Percentiles rank a stretch among this genome's conserved stretches.
Evolutionary conservation across 2,797 vertebrate genomes (phyloP).

Genomic region (Cygnus olor): DNA sequence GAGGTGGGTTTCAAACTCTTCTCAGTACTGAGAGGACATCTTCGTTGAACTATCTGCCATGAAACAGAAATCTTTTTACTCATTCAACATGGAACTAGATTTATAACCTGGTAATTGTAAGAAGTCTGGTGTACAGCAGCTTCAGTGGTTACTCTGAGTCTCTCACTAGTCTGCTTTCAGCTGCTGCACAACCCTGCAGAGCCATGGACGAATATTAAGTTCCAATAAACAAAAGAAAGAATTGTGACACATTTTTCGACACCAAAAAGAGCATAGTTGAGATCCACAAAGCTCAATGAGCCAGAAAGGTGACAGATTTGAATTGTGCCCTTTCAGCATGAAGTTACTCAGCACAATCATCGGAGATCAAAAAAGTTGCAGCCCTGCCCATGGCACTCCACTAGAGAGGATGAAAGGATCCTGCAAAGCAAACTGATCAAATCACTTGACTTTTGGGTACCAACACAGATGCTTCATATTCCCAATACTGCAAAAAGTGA

Average conservation of each 20-base stretch:
- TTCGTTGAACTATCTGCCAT: not conserved
- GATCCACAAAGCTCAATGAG: not conserved
- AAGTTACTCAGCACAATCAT: not conserved
- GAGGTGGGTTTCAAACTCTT: not conserved
- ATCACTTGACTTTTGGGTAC: not conserved
- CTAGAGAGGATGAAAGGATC: not conserved
- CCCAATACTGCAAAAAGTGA: not conserved
- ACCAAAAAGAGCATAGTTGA: not conserved
- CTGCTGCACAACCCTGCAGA: not conserved
- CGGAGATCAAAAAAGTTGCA: not conserved
- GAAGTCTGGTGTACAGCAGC: not conserved
- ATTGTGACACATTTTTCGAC: not conserved
- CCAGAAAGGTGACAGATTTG: not conserved
- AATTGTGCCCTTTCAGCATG: not conserved
- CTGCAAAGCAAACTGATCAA: not conserved
- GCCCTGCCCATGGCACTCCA: not conserved
- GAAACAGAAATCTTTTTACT: not conserved
- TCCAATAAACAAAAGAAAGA: not conserved
- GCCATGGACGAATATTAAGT: not conserved
- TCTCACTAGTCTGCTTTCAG: not conserved
- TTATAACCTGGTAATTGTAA: not conserved
- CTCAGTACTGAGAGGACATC: not conserved
- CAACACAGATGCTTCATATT: not conserved
- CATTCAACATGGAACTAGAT: not conserved
- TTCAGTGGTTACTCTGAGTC: not conserved